Evolutionary conservation across 2,888 invertebrate genomes (phyloP).

Genomic region (Agelastica alni): DNA sequence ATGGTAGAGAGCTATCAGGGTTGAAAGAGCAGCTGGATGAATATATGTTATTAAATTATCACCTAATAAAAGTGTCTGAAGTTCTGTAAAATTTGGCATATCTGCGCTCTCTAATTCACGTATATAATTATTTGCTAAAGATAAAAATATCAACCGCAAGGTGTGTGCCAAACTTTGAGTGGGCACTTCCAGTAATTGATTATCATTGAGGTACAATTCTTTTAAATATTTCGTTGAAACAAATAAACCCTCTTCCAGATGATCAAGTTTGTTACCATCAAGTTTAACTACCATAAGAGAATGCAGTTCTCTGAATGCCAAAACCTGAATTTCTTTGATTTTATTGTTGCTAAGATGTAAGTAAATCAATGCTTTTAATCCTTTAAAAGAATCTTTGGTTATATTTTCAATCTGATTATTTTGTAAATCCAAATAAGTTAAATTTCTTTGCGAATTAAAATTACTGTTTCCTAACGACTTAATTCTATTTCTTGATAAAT

Average conservation of each 20-base stretch:
- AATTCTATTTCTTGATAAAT: slow-evolving; percentile 82
- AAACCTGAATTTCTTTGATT: slow-evolving; percentile 71
- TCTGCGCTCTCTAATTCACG: slow-evolving; percentile 72
- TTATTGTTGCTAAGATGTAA: slow-evolving; percentile 80
- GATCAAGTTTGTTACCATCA: slow-evolving; percentile 75
- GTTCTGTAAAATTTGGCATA: slow-evolving; percentile 71
- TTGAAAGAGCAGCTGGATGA: slow-evolving; percentile 74
- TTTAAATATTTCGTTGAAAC: slow-evolving; percentile 71
- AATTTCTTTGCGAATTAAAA: slow-evolving; percentile 75
- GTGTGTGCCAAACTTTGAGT: slow-evolving; percentile 69
- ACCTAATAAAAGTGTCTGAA: slow-evolving; percentile 71
- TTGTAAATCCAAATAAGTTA: slow-evolving; percentile 77
- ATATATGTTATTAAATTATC: slow-evolving; percentile 77
- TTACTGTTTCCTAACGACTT: slow-evolving; percentile 79
- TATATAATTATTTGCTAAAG: slow-evolving; percentile 79
- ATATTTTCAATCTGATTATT: slow-evolving; percentile 73
- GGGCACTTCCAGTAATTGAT: slow-evolving; percentile 78
- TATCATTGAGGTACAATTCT: slow-evolving; percentile 75
- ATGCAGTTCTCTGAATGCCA: slow-evolving; percentile 78
- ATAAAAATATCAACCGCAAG: slow-evolving; percentile 70
- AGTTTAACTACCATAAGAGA: slow-evolving; percentile 75
- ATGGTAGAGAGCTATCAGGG: slow-evolving; percentile 71
- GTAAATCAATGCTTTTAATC: slow-evolving; percentile 67
- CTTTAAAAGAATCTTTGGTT: slow-evolving; percentile 77
- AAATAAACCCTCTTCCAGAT: slow-evolving; percentile 72